A percentile compares a stretch with the other conserved stretches of the same genome.
These are phyloP conservation scores for Numenius phaeopus DNA, from an alignment of 2,797 vertebrate genomes.

Conservation along the genomic window DNA sequence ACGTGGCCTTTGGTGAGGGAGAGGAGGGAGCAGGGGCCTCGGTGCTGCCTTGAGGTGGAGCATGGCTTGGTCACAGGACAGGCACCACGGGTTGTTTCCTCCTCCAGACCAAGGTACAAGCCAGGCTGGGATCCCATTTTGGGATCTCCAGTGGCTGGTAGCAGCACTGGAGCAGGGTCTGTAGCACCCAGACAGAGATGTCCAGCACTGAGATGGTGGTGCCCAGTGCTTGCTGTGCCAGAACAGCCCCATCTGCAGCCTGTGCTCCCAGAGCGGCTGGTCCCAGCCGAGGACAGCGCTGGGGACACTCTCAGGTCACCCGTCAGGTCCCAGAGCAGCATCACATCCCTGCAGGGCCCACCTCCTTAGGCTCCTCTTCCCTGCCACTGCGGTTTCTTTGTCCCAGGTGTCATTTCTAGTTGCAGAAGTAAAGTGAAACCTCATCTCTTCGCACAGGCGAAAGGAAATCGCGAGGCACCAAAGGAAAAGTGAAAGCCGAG, in stretches of 20 bases:
- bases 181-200: not conserved
- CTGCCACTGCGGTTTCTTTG: not conserved
- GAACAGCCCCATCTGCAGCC: not conserved
- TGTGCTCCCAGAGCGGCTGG: not conserved
- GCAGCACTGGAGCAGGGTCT: not conserved
- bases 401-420: not conserved
- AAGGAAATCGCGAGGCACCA: not conserved
- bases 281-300: accelerated
- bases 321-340: accelerated
- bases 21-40: not conserved
- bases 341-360: not conserved
- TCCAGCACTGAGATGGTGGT: not conserved
- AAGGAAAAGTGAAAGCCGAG: not conserved
- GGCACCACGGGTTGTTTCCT: not conserved
- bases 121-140: not conserved
- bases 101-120: not conserved
- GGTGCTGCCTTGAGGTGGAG: not conserved
- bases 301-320: not conserved
- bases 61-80: accelerated
- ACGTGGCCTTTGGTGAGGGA: accelerated
- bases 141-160: not conserved
- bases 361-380: not conserved
- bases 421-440: not conserved
- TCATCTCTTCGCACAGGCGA: not conserved
- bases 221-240: not conserved